phyloP scores from a whole-genome alignment of 2,797 vertebrate genomes.

The Pseudochromis fuscus region DNA sequence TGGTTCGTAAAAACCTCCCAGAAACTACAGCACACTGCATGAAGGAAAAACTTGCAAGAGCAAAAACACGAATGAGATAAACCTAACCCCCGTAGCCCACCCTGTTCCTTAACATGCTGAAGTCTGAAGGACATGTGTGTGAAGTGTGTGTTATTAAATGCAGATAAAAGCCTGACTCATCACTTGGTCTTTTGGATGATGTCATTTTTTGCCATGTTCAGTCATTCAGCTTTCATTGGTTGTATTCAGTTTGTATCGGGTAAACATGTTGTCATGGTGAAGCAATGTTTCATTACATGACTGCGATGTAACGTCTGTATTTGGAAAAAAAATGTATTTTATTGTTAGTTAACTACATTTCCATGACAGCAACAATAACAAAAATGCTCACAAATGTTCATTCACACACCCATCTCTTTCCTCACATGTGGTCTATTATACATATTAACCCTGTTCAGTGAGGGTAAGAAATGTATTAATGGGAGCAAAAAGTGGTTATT shows the following conservation, averaged over 20 bases:
- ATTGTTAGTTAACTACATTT: too few species aligned
- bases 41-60: not conserved
- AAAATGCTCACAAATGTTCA: too few species aligned
- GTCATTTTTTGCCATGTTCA: not conserved
- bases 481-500: too few species aligned
- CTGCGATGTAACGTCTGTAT: too few species aligned
- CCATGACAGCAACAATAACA: too few species aligned
- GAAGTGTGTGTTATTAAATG: not conserved
- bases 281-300: not conserved
- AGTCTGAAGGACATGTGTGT: not conserved
- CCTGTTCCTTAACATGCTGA: not conserved
- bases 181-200: conserved; percentile 5
- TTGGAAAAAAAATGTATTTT: too few species aligned
- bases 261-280: not conserved
- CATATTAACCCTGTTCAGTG: too few species aligned
- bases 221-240: not conserved
- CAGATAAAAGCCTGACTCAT: not conserved
- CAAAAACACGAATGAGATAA: conserved; percentile 4
- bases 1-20: not conserved
- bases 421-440: too few species aligned
- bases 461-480: too few species aligned
- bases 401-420: too few species aligned
- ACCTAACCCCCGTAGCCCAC: not conserved
- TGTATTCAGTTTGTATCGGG: not conserved
- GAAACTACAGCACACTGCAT: not conserved